A percentile compares a stretch with the other conserved stretches of the same genome.
phyloP scores from a whole-genome alignment of 2,113 vertebrate species.

The Saguinus midas region DNA sequence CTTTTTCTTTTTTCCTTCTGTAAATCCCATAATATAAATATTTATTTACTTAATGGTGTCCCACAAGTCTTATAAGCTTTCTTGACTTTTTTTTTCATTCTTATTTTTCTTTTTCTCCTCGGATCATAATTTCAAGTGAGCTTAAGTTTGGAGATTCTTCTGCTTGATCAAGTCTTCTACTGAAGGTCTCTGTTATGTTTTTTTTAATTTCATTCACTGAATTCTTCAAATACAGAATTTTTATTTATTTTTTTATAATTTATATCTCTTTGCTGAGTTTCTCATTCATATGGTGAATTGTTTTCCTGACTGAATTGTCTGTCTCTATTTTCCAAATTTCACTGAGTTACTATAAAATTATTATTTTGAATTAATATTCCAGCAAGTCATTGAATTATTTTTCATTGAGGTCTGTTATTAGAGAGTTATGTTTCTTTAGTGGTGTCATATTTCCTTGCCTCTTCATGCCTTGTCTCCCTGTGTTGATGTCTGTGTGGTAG shows the following conservation, averaged over 20 bases:
- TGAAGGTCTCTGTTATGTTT: not conserved
- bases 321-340: not conserved
- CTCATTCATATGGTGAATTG: not conserved
- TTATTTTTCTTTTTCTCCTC: not conserved
- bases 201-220: too few relatives aligned
- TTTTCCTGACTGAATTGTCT: not conserved
- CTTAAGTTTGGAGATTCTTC: not conserved
- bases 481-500: not conserved
- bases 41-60: not conserved
- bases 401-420: not conserved
- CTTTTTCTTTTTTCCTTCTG: not conserved
- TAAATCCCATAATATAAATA: not conserved
- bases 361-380: not conserved
- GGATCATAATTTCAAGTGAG: not conserved
- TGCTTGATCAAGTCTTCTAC: not conserved
- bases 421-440: not conserved
- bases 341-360: not conserved
- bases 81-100: not conserved
- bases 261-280: not conserved
- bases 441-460: not conserved
- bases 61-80: not conserved
- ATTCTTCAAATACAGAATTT: too few relatives aligned
- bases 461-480: not conserved
- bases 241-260: not conserved
- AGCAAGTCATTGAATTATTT: not conserved